Conservation (phyloP, 2,113 vertebrate species). For the Rhinolophus ferrumequinum region DNA sequence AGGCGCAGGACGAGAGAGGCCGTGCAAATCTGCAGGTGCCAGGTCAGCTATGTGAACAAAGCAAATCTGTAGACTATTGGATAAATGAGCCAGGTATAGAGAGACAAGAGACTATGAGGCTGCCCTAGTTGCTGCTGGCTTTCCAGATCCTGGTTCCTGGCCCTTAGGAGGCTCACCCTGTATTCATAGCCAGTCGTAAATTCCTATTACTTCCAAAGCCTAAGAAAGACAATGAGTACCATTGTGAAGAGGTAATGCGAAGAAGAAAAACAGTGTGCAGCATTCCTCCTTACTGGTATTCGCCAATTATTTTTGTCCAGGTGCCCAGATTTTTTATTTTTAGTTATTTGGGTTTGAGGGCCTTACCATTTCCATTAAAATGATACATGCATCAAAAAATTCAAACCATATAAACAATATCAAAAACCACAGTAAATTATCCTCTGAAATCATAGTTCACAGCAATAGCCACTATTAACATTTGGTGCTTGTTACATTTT, state of each 20-base stretch:
- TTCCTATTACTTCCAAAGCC: neutral
- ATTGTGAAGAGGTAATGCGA: neutral
- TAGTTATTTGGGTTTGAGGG: neutral
- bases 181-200: neutral
- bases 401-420: neutral
- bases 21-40: neutral
- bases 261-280: neutral
- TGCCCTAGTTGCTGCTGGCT: neutral
- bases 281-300: neutral
- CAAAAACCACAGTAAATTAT: neutral
- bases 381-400: neutral
- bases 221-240: neutral
- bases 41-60: neutral
- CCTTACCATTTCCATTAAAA: constrained; percentile 19
- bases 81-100: neutral
- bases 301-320: neutral
- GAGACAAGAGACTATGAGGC: neutral
- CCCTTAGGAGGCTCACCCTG: neutral
- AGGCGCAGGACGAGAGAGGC: neutral
- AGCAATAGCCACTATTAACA: neutral
- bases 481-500: neutral
- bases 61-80: neutral
- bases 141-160: neutral
- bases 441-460: neutral
- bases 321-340: neutral